Evolutionary conservation across 2,797 vertebrate genomes (phyloP).

Genomic region (Amphiprion clarkii): DNA sequence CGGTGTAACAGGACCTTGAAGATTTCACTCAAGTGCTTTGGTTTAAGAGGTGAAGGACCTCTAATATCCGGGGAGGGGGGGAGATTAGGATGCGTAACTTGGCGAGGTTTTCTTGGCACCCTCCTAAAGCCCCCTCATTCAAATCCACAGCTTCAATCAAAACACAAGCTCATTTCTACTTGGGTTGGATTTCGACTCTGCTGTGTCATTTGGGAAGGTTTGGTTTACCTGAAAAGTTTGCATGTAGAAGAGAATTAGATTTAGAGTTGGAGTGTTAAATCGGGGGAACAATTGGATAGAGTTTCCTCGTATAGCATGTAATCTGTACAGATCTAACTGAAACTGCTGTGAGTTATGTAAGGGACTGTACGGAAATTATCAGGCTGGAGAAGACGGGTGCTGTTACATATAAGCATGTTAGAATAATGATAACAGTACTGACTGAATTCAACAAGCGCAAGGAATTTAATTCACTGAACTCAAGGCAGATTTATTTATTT

Average conservation of each 20-base stretch:
- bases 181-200: slow-evolving; percentile 45
- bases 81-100: slow-evolving; percentile 55
- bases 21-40: slow-evolving; percentile 53
- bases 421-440: no score
- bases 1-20: slow-evolving; percentile 45
- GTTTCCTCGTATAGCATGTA: not conserved
- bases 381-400: no score
- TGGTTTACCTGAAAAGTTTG: slow-evolving; percentile 45
- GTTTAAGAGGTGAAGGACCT: slow-evolving; percentile 49
- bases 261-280: slow-evolving; percentile 18
- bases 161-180: slow-evolving; percentile 55
- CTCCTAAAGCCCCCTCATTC: slow-evolving; percentile 55
- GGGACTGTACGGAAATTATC: no score
- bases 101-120: slow-evolving; percentile 49
- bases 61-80: slow-evolving; percentile 47
- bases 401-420: no score
- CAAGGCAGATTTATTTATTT: no score
- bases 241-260: slow-evolving; percentile 16
- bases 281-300: slow-evolving; percentile 4
- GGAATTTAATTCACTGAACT: no score
- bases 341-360: no score
- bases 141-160: slow-evolving; percentile 56
- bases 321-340: no score
- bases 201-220: slow-evolving; percentile 39
- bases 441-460: no score